A percentile compares a stretch with the other conserved stretches of the same genome.
phyloP scores from a whole-genome alignment of 2,797 vertebrate genomes.

The Pseudochirops cupreus region DNA sequence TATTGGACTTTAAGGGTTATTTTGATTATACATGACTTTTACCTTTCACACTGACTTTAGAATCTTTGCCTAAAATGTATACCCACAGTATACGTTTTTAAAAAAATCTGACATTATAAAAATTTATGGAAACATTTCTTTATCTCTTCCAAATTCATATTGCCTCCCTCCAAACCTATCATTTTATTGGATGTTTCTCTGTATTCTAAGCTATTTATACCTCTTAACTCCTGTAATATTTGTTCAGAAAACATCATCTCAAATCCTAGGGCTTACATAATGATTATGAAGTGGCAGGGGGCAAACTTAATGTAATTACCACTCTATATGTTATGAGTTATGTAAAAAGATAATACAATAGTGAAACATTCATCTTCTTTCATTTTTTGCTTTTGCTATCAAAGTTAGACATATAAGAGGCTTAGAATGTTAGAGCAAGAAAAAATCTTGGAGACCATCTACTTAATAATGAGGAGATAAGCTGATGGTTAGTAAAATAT shows the following conservation, averaged over 20 bases:
- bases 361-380: background rate
- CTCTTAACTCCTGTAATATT: background rate
- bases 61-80: background rate
- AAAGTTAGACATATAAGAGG: constrained; percentile 32
- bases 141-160: background rate
- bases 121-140: background rate
- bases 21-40: background rate
- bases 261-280: constrained; percentile 1
- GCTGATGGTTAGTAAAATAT: background rate
- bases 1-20: background rate
- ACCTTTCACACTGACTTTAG: background rate
- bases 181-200: background rate
- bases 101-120: background rate
- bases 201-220: background rate
- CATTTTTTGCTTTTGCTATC: constrained; percentile 48
- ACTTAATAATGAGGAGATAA: background rate
- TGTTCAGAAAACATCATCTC: constrained; percentile 39
- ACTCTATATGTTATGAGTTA: constrained; percentile 7
- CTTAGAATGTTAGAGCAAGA: background rate
- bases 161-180: background rate
- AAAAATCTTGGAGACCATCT: background rate
- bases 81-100: background rate
- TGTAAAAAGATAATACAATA: background rate
- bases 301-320: constrained; percentile 20
- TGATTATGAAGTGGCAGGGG: constrained; percentile 1